phyloP scores from a whole-genome alignment of 2,797 vertebrate species.

The Anniella stebbinsi region DNA sequence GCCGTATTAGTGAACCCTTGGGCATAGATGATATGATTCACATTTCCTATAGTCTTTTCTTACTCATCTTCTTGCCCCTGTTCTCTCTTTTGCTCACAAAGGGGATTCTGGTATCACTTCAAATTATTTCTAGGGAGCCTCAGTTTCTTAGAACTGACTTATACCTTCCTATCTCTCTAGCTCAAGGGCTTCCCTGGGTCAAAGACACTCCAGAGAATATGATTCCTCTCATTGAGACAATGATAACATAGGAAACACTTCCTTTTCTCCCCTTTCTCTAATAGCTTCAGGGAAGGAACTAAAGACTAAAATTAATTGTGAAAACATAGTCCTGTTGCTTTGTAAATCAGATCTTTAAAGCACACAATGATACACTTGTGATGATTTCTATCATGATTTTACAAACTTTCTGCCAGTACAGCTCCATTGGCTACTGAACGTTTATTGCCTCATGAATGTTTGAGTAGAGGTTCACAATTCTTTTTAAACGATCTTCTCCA shows the following conservation, averaged over 20 bases:
- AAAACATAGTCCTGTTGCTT: conserved; percentile 19
- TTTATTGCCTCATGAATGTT: too few species aligned
- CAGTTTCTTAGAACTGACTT: background rate
- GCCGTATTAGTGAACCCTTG: conserved; percentile 7
- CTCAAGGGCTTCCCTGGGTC: background rate
- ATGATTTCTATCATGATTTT: background rate
- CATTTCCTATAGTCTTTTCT: conserved; percentile 6
- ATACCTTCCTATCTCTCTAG: background rate
- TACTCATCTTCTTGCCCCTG: conserved; percentile 1
- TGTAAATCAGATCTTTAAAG: background rate
- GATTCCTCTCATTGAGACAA: background rate
- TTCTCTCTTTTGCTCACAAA: background rate
- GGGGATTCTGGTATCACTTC: background rate
- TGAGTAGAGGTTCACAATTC: too few species aligned
- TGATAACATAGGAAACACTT: background rate
- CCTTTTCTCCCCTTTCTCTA: background rate
- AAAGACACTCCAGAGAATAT: background rate
- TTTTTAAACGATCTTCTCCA: too few species aligned
- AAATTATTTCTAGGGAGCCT: conserved; percentile 23
- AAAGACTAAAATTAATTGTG: background rate
- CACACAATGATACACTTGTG: background rate
- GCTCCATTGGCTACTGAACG: too few species aligned
- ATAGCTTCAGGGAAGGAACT: conserved; percentile 3
- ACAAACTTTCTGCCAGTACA: background rate
- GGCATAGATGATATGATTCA: background rate